phyloP scores from a whole-genome alignment of 2,113 vertebrate species.

The Sander lucioperca region DNA sequence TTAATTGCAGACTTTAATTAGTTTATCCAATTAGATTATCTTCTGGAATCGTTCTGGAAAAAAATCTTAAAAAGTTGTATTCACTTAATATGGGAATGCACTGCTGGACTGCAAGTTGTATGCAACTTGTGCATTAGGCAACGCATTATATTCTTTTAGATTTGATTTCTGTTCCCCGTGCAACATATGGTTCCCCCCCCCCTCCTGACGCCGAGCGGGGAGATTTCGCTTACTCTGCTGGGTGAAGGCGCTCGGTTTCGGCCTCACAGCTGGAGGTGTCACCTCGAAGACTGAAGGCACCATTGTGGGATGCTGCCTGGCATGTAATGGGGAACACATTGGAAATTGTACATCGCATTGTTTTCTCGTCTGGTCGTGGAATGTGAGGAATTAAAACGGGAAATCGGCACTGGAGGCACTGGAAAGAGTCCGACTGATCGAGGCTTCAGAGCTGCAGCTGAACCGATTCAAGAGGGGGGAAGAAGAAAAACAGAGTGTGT shows the following conservation, averaged over 20 bases:
- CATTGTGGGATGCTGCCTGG: constrained; percentile 64
- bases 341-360: constrained; percentile 81
- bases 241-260: constrained; percentile 70
- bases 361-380: constrained; percentile 82
- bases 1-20: constrained; percentile 43
- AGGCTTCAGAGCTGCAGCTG: constrained; percentile 21
- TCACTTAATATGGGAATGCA: neutral
- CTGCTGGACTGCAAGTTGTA: neutral
- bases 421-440: constrained; percentile 32
- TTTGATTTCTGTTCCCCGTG: constrained; percentile 12
- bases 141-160: neutral
- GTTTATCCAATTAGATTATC: neutral
- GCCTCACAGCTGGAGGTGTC: constrained; percentile 85
- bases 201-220: constrained; percentile 57
- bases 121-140: constrained; percentile 24
- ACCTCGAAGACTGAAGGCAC: constrained; percentile 69
- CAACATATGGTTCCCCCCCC: constrained; percentile 73
- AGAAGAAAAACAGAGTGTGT: constrained; percentile 5
- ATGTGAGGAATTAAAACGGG: constrained; percentile 75
- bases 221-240: constrained; percentile 66
- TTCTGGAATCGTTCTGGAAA: neutral
- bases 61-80: constrained; percentile 16
- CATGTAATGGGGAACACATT: constrained; percentile 91
- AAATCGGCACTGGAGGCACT: constrained; percentile 37
- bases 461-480: constrained; percentile 18